phyloP scores from a whole-genome alignment of 2,888 invertebrate genomes.

The Melanostoma mellinum region DNA sequence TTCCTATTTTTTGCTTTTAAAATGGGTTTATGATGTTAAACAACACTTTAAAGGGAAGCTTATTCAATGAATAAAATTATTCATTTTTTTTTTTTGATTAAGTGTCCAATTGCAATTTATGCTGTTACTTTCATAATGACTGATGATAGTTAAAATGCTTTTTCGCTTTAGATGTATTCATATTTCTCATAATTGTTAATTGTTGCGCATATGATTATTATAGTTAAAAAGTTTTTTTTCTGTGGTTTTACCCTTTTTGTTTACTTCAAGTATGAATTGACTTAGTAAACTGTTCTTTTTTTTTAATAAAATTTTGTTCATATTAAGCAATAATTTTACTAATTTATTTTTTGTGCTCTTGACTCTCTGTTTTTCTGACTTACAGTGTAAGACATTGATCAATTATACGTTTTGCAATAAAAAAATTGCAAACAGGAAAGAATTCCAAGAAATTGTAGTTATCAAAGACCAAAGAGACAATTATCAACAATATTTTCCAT shows the following conservation, averaged over 20 bases:
- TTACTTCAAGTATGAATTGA: constrained; percentile 9
- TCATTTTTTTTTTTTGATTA: not conserved
- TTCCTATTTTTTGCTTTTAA: no score
- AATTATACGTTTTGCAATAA: constrained; percentile 39
- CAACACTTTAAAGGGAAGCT: no score
- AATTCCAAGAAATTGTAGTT: constrained; percentile 33
- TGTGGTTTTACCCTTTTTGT: constrained; percentile 8
- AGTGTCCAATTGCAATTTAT: not conserved
- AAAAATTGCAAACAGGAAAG: constrained; percentile 33
- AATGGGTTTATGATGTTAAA: no score
- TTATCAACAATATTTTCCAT: constrained; percentile 56
- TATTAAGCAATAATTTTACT: constrained; percentile 23
- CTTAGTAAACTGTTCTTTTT: not conserved
- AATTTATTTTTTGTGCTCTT: constrained; percentile 39
- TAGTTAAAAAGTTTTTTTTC: constrained; percentile 16
- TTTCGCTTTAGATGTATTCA: constrained; percentile 36
- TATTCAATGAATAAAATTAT: not conserved
- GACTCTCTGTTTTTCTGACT: constrained; percentile 55
- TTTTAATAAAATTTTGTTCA: constrained; percentile 6
- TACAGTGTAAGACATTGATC: constrained; percentile 56
- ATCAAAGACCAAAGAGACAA: constrained; percentile 39
- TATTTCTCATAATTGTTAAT: constrained; percentile 16
- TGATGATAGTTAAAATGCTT: constrained; percentile 10
- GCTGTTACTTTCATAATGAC: not conserved
- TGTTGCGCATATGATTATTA: constrained; percentile 21